phyloP scores from a whole-genome alignment of 2,888 invertebrate genomes.

The Muschampia plurimacula region DNA sequence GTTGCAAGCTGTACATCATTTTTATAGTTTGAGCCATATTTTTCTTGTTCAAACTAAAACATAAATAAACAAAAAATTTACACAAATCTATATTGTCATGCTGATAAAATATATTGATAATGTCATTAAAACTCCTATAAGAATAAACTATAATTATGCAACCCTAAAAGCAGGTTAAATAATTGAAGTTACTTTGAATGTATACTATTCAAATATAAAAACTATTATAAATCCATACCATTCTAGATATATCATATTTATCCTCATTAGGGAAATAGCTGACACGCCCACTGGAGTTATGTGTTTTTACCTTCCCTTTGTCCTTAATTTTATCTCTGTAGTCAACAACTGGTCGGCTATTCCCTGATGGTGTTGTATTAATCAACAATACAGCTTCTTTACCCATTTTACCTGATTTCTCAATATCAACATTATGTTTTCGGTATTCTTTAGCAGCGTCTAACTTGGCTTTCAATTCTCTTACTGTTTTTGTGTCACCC shows the following conservation, averaged over 20 bases:
- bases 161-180: too few relatives aligned
- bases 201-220: too few relatives aligned
- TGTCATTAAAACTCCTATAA: too few relatives aligned
- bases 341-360: constrained; percentile 87
- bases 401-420: constrained; percentile 43
- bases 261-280: constrained; percentile 97
- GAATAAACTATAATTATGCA: too few relatives aligned
- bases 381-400: constrained; percentile 87
- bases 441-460: constrained; percentile 88
- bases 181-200: too few relatives aligned
- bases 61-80: neutral
- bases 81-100: too few relatives aligned
- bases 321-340: constrained; percentile 73
- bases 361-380: constrained; percentile 88
- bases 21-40: constrained; percentile 91
- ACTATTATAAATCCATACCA: constrained; percentile 82
- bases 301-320: constrained; percentile 87
- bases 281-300: constrained; percentile 89
- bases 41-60: constrained; percentile 91
- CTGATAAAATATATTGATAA: too few relatives aligned
- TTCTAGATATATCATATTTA: constrained; percentile 92
- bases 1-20: constrained; percentile 93
- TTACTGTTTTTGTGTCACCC: constrained; percentile 90
- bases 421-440: constrained; percentile 68
- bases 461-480: constrained; percentile 90